These are phyloP conservation scores for Fissipunctia ypsillon DNA, from an alignment of 2,888 invertebrate species.

Conservation along the genomic window DNA sequence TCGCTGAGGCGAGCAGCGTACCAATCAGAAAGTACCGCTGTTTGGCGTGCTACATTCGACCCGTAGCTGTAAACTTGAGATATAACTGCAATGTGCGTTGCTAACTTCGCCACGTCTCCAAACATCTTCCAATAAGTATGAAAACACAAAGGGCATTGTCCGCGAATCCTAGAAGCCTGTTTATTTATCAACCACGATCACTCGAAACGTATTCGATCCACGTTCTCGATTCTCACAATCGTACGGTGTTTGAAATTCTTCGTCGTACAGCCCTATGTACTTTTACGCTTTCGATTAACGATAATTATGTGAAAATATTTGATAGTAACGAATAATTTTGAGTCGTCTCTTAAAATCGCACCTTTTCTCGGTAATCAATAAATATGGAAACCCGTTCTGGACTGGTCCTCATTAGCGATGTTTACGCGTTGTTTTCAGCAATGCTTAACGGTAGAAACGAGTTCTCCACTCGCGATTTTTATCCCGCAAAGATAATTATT, in stretches of 20 bases:
- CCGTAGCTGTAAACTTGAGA: conserved; percentile 62
- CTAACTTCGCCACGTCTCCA: conserved; percentile 42
- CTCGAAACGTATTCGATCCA: conserved; percentile 84
- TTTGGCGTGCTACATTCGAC: conserved; percentile 76
- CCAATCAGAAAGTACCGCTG: conserved; percentile 86
- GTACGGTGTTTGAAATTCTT: conserved; percentile 84
- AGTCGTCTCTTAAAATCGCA: conserved; percentile 59
- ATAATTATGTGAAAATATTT: conserved; percentile 60
- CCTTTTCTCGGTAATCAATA: conserved; percentile 73
- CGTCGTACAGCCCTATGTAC: conserved; percentile 77
- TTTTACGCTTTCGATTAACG: conserved; percentile 74
- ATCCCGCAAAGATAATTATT: conserved; percentile 70
- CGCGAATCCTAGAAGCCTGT: conserved; percentile 80
- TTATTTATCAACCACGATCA: conserved; percentile 84
- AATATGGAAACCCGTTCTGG: conserved; percentile 77
- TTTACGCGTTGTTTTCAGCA: conserved; percentile 83
- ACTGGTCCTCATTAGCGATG: conserved; percentile 76
- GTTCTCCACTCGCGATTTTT: conserved; percentile 82
- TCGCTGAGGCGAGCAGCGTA: conserved; percentile 78
- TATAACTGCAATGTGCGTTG: conserved; percentile 22
- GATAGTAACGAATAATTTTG: conserved; percentile 52
- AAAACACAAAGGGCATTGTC: conserved; percentile 81
- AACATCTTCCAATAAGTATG: conserved; percentile 59
- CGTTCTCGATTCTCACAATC: conserved; percentile 89
- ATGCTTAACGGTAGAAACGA: conserved; percentile 86